Conservation (phyloP, 2,797 vertebrate species). For the Mormyrus proboscirostris region DNA sequence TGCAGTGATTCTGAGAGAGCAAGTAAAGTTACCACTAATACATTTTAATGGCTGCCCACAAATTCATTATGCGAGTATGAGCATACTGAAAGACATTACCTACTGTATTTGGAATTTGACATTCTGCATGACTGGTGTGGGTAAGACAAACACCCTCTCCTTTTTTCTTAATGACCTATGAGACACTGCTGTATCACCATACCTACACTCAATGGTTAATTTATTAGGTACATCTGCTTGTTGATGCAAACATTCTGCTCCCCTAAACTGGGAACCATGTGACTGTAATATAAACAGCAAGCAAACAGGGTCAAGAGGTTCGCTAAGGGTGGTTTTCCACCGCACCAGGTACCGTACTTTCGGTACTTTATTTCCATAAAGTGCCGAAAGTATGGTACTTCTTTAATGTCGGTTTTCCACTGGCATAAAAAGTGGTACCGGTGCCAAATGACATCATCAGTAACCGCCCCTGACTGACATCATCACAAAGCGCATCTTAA, state of each 20-base stretch:
- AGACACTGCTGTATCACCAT: neutral
- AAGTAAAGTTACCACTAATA: neutral
- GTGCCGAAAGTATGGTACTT: too few relatives aligned
- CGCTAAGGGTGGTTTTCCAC: neutral
- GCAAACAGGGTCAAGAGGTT: neutral
- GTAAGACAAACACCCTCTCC: neutral
- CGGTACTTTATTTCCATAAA: too few relatives aligned
- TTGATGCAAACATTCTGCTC: neutral
- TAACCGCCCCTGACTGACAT: too few relatives aligned
- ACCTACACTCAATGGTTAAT: neutral
- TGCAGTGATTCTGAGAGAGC: neutral
- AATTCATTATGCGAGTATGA: neutral
- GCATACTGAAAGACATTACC: neutral
- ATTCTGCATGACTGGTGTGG: neutral
- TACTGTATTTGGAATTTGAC: neutral
- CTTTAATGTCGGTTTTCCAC: too few relatives aligned
- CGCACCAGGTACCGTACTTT: too few relatives aligned
- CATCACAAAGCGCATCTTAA: too few relatives aligned
- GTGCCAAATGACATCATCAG: too few relatives aligned
- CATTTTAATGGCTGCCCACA: neutral
- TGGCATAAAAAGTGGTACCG: too few relatives aligned
- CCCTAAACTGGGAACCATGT: neutral
- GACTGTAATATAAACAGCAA: neutral
- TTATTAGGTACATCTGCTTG: neutral
- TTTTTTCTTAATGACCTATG: neutral